phyloP scores from a whole-genome alignment of 2,797 vertebrate genomes.

The Acipenser transmontanus region DNA sequence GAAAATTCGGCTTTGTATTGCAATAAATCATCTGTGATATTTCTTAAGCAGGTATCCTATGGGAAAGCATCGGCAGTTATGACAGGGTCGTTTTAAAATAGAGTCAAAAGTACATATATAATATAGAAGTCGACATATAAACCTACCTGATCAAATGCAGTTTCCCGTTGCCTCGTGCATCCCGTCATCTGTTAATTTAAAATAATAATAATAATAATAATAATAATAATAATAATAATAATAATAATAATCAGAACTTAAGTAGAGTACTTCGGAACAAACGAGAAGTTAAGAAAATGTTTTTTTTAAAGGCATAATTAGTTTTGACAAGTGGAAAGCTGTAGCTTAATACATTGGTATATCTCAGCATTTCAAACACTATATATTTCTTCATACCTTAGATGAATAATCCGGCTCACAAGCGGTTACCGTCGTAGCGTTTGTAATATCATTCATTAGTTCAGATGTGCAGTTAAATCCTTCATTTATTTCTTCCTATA shows the following conservation, averaged over 20 bases:
- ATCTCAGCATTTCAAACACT: too few species aligned
- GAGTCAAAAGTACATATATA: too few species aligned
- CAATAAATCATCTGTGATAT: slow-evolving; percentile 68
- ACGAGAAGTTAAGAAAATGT: too few species aligned
- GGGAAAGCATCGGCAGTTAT: neutral
- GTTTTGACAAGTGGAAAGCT: too few species aligned
- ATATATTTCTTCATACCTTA: too few species aligned
- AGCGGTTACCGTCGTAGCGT: slow-evolving; percentile 48
- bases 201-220: neutral
- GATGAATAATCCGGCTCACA: slow-evolving; percentile 47
- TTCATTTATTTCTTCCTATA: slow-evolving; percentile 38
- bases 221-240: neutral
- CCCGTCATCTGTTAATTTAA: slow-evolving; percentile 44
- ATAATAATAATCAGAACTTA: too few species aligned
- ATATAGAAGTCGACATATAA: neutral
- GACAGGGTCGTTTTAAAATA: neutral
- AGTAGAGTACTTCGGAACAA: too few species aligned
- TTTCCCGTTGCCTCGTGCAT: slow-evolving; percentile 45
- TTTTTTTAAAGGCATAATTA: too few species aligned
- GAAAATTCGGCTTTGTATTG: slow-evolving; percentile 49
- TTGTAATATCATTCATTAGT: slow-evolving; percentile 44
- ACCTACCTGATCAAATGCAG: slow-evolving; percentile 60
- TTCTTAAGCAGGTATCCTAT: slow-evolving; percentile 68
- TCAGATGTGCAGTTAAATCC: slow-evolving; percentile 48
- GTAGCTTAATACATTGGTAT: too few species aligned